Evolutionary conservation across 2,113 vertebrate genomes (phyloP).

Genomic region (Ciconia boyciana): DNA sequence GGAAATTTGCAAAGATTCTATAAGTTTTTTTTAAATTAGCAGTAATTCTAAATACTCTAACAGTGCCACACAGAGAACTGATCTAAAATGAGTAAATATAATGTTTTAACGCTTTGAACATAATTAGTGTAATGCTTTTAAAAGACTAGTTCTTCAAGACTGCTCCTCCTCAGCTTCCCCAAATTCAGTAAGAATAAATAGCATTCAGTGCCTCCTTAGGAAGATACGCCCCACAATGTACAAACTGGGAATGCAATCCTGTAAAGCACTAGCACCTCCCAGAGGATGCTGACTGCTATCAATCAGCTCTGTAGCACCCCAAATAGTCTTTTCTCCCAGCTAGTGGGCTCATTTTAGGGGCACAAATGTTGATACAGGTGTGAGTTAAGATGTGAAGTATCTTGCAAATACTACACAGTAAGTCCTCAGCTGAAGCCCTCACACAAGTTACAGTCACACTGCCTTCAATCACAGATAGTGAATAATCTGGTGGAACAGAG

Average conservation of each 20-base stretch:
- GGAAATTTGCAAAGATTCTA: background rate
- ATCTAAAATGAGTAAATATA: background rate
- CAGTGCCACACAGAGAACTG: background rate
- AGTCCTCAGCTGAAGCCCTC: background rate
- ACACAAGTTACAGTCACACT: fast-evolving
- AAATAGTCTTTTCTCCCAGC: background rate
- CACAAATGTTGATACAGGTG: background rate
- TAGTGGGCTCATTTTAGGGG: background rate
- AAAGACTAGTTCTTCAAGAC: background rate
- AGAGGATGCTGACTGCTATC: background rate
- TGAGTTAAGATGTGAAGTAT: background rate
- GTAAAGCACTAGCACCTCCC: slow-evolving; percentile 31
- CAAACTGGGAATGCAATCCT: background rate
- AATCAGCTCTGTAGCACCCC: background rate
- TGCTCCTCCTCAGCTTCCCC: background rate
- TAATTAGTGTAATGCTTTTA: background rate
- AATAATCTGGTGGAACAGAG: background rate
- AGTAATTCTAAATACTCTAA: background rate
- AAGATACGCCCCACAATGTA: fast-evolving
- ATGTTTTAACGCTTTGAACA: background rate
- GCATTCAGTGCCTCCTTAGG: background rate
- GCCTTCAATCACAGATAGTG: background rate
- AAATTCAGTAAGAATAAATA: fast-evolving
- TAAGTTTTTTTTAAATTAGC: background rate
- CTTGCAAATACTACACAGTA: background rate